phyloP scores from a whole-genome alignment of 1,140 invertebrate species.

The Mercenaria mercenaria region DNA sequence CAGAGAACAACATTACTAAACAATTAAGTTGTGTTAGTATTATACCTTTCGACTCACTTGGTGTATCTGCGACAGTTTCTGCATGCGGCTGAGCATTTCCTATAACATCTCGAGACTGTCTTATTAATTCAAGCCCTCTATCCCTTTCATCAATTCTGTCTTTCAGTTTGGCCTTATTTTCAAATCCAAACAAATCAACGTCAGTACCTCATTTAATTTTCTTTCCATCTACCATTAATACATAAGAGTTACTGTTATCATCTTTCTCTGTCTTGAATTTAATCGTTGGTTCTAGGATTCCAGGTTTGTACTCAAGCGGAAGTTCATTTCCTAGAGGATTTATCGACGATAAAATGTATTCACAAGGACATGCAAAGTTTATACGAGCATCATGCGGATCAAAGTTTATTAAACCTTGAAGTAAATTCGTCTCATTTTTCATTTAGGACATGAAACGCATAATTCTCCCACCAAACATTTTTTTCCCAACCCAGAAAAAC shows the following conservation, averaged over 20 bases:
- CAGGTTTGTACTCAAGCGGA: background rate
- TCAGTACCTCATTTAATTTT: constrained; percentile 14
- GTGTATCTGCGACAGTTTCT: background rate
- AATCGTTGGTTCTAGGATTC: background rate
- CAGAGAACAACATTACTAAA: background rate
- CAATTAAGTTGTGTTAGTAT: no score
- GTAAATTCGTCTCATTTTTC: background rate
- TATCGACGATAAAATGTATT: background rate
- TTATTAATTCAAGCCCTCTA: background rate
- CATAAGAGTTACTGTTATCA: background rate
- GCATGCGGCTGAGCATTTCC: no score
- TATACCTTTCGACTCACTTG: no score
- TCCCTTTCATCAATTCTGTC: background rate
- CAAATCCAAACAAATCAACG: background rate
- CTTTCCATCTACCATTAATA: constrained; percentile 14
- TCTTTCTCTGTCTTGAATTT: background rate
- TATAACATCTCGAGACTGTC: no score
- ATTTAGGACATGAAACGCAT: constrained; percentile 13
- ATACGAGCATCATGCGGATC: background rate
- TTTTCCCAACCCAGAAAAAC: constrained; percentile 27
- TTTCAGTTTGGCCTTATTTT: background rate
- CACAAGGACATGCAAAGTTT: constrained; percentile 13
- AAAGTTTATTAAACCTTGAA: background rate
- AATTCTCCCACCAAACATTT: constrained; percentile 21
- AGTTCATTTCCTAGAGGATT: constrained; percentile 9